Evolutionary conservation across 64 coral and sea anemone genomes (phyloP).

Genomic region (Montipora efflorescens): DNA sequence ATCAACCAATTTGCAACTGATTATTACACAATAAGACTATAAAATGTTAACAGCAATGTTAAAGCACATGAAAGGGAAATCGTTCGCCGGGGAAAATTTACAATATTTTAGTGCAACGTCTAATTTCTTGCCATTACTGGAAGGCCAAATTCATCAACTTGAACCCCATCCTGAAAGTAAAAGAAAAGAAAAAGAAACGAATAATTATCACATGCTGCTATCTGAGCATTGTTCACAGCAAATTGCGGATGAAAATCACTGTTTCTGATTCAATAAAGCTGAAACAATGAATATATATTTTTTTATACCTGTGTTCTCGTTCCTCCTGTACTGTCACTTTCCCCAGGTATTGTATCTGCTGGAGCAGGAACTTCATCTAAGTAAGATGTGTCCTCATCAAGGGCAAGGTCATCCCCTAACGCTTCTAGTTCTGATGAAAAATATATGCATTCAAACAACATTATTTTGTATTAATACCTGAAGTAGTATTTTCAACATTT

Average conservation of each 20-base stretch:
- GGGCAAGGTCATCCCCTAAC: constrained; percentile 93
- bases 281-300: neutral
- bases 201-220: no score
- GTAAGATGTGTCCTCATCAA: constrained; percentile 98
- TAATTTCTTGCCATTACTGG: constrained; percentile 76
- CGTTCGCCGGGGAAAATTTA: neutral
- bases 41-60: neutral
- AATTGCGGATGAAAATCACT: no score
- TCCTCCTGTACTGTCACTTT: constrained; percentile 54
- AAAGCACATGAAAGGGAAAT: neutral
- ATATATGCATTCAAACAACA: constrained; percentile 2
- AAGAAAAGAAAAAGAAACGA: neutral
- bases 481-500: no score
- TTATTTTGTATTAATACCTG: no score
- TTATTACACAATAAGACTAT: no score
- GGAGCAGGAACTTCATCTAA: constrained; percentile 98
- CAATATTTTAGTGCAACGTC: neutral
- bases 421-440: constrained; percentile 88
- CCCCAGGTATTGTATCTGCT: constrained; percentile 92
- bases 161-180: constrained; percentile 67
- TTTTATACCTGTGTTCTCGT: constrained; percentile 80
- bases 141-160: constrained; percentile 79
- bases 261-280: no score
- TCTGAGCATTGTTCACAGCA: no score
- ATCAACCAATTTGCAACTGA: no score